These are phyloP conservation scores for Peromyscus eremicus DNA, from an alignment of 2,797 vertebrate species.

Conservation along the genomic window DNA sequence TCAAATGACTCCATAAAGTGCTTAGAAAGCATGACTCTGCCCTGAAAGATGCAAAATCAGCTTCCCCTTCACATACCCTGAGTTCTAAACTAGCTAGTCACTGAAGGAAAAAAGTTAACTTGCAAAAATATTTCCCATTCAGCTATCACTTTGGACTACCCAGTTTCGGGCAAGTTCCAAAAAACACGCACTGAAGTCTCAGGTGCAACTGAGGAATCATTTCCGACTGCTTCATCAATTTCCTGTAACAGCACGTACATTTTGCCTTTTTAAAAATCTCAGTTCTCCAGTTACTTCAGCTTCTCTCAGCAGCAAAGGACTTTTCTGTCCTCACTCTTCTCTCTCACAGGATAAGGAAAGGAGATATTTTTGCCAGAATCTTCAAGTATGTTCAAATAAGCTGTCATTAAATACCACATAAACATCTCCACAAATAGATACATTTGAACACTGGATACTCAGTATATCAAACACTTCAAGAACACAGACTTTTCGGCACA, in stretches of 20 bases:
- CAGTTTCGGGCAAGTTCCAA: slow-evolving; percentile 60
- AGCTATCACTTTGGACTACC: slow-evolving; percentile 47
- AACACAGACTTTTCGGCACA: slow-evolving; percentile 57
- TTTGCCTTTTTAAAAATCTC: slow-evolving; percentile 20
- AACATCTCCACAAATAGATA: slow-evolving; percentile 57
- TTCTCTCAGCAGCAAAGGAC: slow-evolving; percentile 52
- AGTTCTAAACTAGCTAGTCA: slow-evolving; percentile 69
- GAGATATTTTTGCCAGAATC: slow-evolving; percentile 64
- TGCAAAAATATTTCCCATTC: slow-evolving; percentile 70
- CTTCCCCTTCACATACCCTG: slow-evolving; percentile 48
- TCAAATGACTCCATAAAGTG: slow-evolving; percentile 74
- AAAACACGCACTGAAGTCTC: slow-evolving; percentile 42
- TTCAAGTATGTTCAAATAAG: slow-evolving; percentile 68
- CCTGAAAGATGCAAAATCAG: slow-evolving; percentile 69
- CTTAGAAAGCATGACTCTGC: slow-evolving; percentile 64
- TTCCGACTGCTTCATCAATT: slow-evolving; percentile 56
- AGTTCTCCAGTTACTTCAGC: slow-evolving; percentile 46
- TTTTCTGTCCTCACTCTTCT: slow-evolving; percentile 33
- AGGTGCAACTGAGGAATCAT: slow-evolving; percentile 44
- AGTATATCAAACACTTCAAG: slow-evolving; percentile 60
- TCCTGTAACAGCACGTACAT: slow-evolving; percentile 3
- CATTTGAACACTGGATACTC: slow-evolving; percentile 46
- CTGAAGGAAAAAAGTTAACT: slow-evolving; percentile 6
- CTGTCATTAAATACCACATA: slow-evolving; percentile 60
- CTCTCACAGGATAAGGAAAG: slow-evolving; percentile 55